phyloP scores from a whole-genome alignment of 2,888 invertebrate species.

The Tinea trinotella region DNA sequence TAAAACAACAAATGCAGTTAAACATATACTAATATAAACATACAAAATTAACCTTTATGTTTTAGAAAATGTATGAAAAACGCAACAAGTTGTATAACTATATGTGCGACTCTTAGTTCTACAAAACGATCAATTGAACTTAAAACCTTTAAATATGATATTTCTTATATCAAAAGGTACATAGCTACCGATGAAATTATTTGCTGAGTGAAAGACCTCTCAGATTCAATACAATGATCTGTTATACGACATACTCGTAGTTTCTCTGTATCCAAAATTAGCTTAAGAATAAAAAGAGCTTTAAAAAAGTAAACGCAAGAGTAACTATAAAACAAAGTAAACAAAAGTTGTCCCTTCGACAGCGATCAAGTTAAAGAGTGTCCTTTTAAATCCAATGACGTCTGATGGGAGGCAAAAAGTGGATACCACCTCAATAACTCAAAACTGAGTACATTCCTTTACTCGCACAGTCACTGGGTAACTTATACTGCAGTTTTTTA shows the following conservation, averaged over 20 bases:
- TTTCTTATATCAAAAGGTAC: too few relatives aligned
- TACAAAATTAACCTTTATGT: slow-evolving; percentile 1
- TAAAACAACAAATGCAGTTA: slow-evolving; percentile 1
- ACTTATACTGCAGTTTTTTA: slow-evolving; percentile 58
- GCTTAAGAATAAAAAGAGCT: too few relatives aligned
- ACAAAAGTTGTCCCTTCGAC: background rate
- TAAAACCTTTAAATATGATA: too few relatives aligned
- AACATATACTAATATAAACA: background rate
- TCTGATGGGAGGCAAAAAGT: slow-evolving; percentile 15
- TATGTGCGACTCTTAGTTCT: background rate
- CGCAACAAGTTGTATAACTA: background rate
- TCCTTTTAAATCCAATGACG: slow-evolving; percentile 12
- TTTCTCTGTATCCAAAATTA: too few relatives aligned
- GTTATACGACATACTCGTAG: too few relatives aligned
- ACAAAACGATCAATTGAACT: background rate
- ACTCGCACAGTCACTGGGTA: slow-evolving; percentile 41
- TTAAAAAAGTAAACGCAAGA: too few relatives aligned
- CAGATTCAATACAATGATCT: too few relatives aligned
- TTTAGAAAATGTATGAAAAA: background rate
- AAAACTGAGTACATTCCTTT: slow-evolving; percentile 45
- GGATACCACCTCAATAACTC: slow-evolving; percentile 40
- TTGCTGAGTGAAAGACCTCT: too few relatives aligned
- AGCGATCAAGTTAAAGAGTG: slow-evolving; percentile 9
- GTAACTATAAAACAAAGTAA: slow-evolving; percentile 4
- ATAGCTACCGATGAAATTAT: too few relatives aligned